Evolutionary conservation across 35 echinoderm and acorn worm species (phyloP).

Genomic region (Apostichopus japonicus): DNA sequence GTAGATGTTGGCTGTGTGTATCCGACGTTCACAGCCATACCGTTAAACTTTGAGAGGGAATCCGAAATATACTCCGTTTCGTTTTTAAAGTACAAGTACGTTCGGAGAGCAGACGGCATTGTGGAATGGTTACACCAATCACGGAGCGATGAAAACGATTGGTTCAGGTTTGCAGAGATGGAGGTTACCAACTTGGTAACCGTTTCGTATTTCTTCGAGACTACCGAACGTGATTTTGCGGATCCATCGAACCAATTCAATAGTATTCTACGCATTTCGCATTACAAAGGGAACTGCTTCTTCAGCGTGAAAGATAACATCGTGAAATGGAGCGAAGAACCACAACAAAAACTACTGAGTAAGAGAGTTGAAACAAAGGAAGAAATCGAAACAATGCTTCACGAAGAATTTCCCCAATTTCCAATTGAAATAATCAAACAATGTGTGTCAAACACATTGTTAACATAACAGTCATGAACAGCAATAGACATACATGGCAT

Average conservation of each 20-base stretch:
- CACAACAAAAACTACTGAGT: not conserved
- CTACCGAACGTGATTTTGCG: not conserved
- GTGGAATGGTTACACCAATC: not conserved
- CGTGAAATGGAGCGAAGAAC: not conserved
- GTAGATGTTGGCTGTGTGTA: not conserved
- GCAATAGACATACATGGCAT: too few relatives aligned
- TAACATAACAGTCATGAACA: too few relatives aligned
- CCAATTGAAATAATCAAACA: not conserved
- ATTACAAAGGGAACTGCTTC: not conserved
- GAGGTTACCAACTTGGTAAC: not conserved
- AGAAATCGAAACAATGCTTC: not conserved
- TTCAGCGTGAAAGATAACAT: not conserved
- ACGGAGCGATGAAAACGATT: not conserved
- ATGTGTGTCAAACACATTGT: not conserved
- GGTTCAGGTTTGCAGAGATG: not conserved
- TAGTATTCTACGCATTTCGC: not conserved
- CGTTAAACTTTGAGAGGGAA: not conserved
- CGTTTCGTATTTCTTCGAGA: not conserved
- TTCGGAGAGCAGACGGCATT: not conserved
- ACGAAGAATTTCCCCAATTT: not conserved
- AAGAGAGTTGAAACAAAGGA: not conserved
- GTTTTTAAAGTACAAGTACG: not conserved
- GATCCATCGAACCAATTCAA: not conserved
- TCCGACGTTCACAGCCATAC: not conserved
- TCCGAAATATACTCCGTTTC: not conserved